A percentile compares a stretch with the other conserved stretches of the same genome.
Conservation (phyloP, 2,888 invertebrate genomes). For the Germaria angustata region DNA sequence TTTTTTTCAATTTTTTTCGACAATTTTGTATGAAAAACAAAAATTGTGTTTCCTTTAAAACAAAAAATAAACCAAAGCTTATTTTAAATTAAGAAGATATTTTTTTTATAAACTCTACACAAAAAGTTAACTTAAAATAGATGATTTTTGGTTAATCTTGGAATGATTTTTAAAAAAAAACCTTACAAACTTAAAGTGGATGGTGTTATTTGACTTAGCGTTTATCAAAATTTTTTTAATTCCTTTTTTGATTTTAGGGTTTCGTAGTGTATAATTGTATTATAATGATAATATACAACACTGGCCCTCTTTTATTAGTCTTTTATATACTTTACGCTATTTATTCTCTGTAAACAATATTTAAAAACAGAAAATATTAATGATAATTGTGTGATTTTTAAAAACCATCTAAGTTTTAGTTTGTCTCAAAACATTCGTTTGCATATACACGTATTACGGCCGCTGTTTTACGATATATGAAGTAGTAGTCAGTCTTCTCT, state of each 20-base stretch:
- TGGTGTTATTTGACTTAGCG: slow-evolving; percentile 10
- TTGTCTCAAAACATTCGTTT: slow-evolving; percentile 10
- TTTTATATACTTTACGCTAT: slow-evolving; percentile 18
- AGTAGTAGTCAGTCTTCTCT: slow-evolving; percentile 52
- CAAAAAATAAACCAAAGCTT: slow-evolving; percentile 36
- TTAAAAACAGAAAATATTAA: slow-evolving; percentile 9
- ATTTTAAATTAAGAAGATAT: slow-evolving; percentile 30
- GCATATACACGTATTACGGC: not conserved
- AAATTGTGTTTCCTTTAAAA: slow-evolving; percentile 21
- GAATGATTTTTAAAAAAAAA: slow-evolving; percentile 40
- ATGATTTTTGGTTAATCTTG: slow-evolving; percentile 41
- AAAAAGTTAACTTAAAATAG: slow-evolving; percentile 33
- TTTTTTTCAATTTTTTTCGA: slow-evolving; percentile 16
- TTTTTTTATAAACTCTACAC: slow-evolving; percentile 20
- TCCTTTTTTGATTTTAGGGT: not conserved
- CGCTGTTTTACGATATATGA: slow-evolving; percentile 27
- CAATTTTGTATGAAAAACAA: slow-evolving; percentile 33
- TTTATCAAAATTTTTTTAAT: not conserved
- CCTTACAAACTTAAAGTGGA: slow-evolving; percentile 44
- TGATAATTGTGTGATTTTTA: slow-evolving; percentile 1
- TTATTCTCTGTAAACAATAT: slow-evolving; percentile 31
- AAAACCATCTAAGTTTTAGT: slow-evolving; percentile 13
- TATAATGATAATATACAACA: slow-evolving; percentile 14
- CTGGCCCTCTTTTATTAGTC: not conserved
- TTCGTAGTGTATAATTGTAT: slow-evolving; percentile 12